A percentile compares a stretch with the other conserved stretches of the same genome.
Conservation (phyloP, 2,113 vertebrate genomes). For the Tachuris rubrigastra region DNA sequence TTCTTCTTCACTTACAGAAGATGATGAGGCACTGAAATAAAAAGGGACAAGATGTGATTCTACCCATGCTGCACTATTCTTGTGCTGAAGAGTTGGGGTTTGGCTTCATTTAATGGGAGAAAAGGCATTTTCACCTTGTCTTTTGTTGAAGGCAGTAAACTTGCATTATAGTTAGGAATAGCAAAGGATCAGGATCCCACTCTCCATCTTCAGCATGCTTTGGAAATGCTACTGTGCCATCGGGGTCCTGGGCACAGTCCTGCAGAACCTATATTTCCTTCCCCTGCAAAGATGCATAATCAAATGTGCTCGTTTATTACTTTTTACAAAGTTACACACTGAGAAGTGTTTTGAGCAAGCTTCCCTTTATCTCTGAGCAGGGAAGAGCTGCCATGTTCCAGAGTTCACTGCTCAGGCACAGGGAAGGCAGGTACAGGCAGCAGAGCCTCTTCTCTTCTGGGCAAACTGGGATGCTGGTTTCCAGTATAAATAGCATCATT, state of each 20-base stretch:
- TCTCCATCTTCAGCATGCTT: not conserved
- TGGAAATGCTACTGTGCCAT: not conserved
- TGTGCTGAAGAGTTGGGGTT: not conserved
- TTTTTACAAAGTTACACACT: not conserved
- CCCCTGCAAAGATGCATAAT: not conserved
- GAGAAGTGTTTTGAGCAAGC: not conserved
- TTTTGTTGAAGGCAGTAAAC: not conserved
- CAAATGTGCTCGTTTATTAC: not conserved
- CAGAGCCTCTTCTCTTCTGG: not conserved
- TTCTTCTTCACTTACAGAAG: not conserved
- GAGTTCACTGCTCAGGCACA: accelerated
- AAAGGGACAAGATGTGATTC: not conserved
- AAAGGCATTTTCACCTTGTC: not conserved
- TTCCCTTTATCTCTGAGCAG: not conserved
- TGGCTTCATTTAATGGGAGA: not conserved
- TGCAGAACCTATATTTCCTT: not conserved
- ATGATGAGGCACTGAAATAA: not conserved
- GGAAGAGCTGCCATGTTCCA: not conserved
- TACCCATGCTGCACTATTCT: not conserved
- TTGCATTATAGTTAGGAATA: not conserved
- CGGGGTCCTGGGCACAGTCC: not conserved
- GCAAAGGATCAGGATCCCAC: not conserved
- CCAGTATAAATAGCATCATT: constrained; percentile 1
- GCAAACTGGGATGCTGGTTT: not conserved
- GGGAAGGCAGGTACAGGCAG: not conserved